A percentile compares a stretch with the other conserved stretches of the same genome.
Evolutionary conservation across 2,797 vertebrate species (phyloP).

Genomic region (Sebastes ruberrimus): DNA sequence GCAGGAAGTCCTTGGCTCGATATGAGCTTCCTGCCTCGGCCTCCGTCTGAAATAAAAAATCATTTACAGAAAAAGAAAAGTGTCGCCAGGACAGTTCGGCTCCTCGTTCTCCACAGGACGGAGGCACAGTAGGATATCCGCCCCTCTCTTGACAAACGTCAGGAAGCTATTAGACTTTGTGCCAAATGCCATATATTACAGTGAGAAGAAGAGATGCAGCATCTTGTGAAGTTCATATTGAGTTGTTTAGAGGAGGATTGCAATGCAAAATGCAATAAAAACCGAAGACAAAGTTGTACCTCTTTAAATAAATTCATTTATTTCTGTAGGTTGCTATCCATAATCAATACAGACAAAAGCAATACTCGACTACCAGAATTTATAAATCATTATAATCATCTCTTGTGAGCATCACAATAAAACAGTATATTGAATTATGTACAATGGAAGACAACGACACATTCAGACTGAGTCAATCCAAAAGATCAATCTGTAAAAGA

Average conservation of each 20-base stretch:
- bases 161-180: constrained; percentile 41
- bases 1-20: constrained; percentile 65
- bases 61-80: constrained; percentile 22
- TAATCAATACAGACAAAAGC: constrained; percentile 83
- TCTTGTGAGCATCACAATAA: constrained; percentile 77
- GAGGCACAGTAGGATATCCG: constrained; percentile 41
- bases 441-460: constrained; percentile 82
- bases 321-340: constrained; percentile 79
- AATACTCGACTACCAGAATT: constrained; percentile 76
- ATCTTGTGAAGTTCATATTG: neutral
- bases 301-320: constrained; percentile 83
- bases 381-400: constrained; percentile 69
- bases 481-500: constrained; percentile 24
- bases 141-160: neutral
- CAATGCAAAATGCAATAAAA: neutral
- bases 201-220: neutral
- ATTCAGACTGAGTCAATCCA: constrained; percentile 63
- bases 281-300: neutral
- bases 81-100: constrained; percentile 19
- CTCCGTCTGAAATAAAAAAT: constrained; percentile 30
- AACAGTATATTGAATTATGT: constrained; percentile 76
- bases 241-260: neutral
- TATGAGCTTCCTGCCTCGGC: constrained; percentile 60
- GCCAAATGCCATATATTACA: constrained; percentile 6
- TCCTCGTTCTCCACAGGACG: constrained; percentile 16